Evolutionary conservation across 2,797 vertebrate genomes (phyloP).

Genomic region (Poeciliopsis paucimaculata): DNA sequence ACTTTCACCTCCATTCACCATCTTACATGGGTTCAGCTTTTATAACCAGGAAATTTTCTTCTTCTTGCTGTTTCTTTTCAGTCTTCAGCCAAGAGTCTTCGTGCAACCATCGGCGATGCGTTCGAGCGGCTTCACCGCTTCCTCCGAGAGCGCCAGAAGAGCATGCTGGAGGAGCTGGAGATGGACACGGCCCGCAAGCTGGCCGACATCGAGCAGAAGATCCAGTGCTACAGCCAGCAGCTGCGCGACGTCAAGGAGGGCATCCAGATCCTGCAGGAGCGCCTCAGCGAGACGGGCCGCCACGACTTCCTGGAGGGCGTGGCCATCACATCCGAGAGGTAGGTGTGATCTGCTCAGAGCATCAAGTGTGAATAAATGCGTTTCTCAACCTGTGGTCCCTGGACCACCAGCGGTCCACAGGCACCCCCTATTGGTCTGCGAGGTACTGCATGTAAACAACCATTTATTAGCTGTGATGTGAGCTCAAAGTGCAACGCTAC

Average conservation of each 20-base stretch:
- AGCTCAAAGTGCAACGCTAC: too few relatives aligned
- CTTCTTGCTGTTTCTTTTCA: constrained; percentile 50
- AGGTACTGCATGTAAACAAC: too few relatives aligned
- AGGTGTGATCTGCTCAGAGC: background rate
- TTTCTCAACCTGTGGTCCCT: too few relatives aligned
- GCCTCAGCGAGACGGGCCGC: constrained; percentile 87
- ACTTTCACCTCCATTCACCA: background rate
- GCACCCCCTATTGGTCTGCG: too few relatives aligned
- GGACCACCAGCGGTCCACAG: too few relatives aligned
- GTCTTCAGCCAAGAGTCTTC: constrained; percentile 94
- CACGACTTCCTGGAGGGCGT: constrained; percentile 92
- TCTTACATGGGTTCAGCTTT: background rate
- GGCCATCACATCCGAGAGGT: constrained; percentile 92
- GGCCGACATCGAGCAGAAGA: constrained; percentile 95
- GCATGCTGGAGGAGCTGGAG: constrained; percentile 98
- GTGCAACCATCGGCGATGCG: constrained; percentile 91
- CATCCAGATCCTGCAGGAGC: constrained; percentile 95
- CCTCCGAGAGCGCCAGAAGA: constrained; percentile 94
- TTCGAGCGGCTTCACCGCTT: constrained; percentile 94
- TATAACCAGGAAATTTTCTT: background rate
- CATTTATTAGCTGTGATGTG: too few relatives aligned
- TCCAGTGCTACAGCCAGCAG: constrained; percentile 97
- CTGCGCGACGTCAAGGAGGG: constrained; percentile 96
- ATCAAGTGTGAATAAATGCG: constrained; percentile 7
- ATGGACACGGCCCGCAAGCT: constrained; percentile 92